Evolutionary conservation across 2,797 vertebrate species (phyloP).

Genomic region (Rallus crepitans): DNA sequence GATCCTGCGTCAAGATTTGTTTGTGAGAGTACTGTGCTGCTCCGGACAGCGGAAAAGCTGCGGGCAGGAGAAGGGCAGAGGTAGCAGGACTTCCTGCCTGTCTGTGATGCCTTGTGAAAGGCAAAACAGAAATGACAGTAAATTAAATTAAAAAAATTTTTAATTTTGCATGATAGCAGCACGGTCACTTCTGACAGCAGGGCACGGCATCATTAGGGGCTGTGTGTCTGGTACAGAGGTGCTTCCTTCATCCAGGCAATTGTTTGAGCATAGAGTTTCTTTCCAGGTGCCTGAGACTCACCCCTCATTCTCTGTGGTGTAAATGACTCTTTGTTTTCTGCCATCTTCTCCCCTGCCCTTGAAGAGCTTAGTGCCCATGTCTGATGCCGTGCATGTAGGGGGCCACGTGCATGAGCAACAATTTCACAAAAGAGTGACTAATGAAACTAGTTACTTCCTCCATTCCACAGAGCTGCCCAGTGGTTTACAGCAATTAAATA

Average conservation of each 20-base stretch:
- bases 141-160: not conserved
- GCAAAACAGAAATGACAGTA: not conserved
- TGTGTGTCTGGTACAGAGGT: fast-evolving
- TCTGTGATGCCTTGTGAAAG: not conserved
- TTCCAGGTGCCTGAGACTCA: not conserved
- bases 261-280: not conserved
- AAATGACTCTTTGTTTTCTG: not conserved
- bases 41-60: fast-evolving
- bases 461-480: not conserved
- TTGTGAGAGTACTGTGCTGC: fast-evolving
- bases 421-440: not conserved
- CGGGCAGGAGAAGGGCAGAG: not conserved
- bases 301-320: not conserved
- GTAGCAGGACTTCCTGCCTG: not conserved
- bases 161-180: not conserved
- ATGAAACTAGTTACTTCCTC: not conserved
- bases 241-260: not conserved
- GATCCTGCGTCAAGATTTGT: not conserved
- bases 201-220: not conserved
- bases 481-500: not conserved
- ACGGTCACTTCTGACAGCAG: not conserved
- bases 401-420: fast-evolving
- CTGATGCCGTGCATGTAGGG: fast-evolving
- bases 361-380: fast-evolving
- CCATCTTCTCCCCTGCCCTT: not conserved